A percentile compares a stretch with the other conserved stretches of the same genome.
Conservation (phyloP, 2,888 invertebrate genomes). For the Priocnemis perturbator region DNA sequence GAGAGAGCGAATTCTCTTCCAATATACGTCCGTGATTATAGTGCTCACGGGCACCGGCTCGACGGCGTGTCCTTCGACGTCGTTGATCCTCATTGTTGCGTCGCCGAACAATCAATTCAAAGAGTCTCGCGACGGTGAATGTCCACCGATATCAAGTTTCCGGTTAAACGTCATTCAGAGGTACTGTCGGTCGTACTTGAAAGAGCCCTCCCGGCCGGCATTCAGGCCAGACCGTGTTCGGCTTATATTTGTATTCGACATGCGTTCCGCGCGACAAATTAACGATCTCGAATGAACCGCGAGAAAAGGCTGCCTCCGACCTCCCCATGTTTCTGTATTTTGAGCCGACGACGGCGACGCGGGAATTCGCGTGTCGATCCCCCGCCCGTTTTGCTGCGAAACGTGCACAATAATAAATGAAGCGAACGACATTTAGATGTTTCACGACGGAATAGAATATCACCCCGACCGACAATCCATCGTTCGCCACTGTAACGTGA, state of each 20-base stretch:
- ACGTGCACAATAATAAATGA: not conserved
- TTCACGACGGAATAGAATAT: too few species aligned
- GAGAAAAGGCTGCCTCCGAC: conserved; percentile 4
- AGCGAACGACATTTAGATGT: not conserved
- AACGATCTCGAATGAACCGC: conserved; percentile 47
- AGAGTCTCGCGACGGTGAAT: conserved; percentile 48
- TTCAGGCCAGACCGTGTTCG: conserved; percentile 45
- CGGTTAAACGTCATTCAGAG: conserved; percentile 55
- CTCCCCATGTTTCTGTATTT: not conserved
- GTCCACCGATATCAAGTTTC: conserved; percentile 61
- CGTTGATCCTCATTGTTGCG: conserved; percentile 57
- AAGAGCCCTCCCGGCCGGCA: conserved; percentile 30
- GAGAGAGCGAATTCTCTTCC: conserved; percentile 12
- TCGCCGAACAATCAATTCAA: conserved; percentile 53
- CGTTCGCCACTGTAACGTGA: too few species aligned
- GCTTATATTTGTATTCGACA: conserved; percentile 44
- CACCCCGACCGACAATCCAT: too few species aligned
- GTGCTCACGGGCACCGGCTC: conserved; percentile 16
- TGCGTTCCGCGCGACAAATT: conserved; percentile 51
- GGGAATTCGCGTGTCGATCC: too few species aligned
- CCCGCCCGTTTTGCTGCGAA: too few species aligned
- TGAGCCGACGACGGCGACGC: too few species aligned
- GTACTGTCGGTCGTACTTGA: conserved; percentile 46
- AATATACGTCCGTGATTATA: conserved; percentile 24
- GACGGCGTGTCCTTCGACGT: conserved; percentile 43